Conservation (phyloP, 2,113 vertebrate species). For the Myiagra hebetior region DNA sequence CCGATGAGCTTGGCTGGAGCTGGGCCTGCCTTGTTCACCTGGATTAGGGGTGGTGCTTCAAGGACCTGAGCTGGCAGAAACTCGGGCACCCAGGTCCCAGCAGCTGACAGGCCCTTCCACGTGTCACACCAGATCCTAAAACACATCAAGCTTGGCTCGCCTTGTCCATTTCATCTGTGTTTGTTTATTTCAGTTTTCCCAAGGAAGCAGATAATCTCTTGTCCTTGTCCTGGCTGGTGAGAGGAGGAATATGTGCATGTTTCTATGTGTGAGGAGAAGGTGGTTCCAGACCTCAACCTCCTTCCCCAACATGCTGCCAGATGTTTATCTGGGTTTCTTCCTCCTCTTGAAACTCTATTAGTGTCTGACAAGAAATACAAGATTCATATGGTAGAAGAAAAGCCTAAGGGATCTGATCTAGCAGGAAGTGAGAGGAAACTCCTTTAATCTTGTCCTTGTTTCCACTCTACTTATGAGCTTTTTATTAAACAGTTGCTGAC, state of each 20-base stretch:
- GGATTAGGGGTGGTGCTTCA: background rate
- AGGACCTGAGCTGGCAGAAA: background rate
- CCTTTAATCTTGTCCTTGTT: conserved; percentile 57
- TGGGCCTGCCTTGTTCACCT: background rate
- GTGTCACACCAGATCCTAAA: no score
- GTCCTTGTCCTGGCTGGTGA: background rate
- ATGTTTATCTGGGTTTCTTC: conserved; percentile 22
- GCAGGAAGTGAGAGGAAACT: conserved; percentile 33
- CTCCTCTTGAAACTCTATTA: background rate
- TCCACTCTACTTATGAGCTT: conserved; percentile 35
- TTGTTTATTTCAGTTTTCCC: background rate
- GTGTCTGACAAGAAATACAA: conserved; percentile 23
- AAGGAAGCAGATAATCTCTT: background rate
- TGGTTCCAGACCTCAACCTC: background rate
- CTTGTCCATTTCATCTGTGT: background rate
- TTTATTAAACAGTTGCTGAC: conserved; percentile 21
- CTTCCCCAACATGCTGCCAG: background rate
- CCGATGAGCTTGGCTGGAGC: background rate
- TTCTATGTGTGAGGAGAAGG: background rate
- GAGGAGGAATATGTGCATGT: background rate
- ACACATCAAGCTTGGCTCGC: background rate
- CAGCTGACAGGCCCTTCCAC: background rate
- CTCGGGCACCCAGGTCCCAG: background rate
- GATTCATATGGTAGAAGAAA: conserved; percentile 17
- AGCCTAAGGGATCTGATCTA: background rate